phyloP scores from a whole-genome alignment of 2,797 vertebrate species.

The Mallotus villosus region DNA sequence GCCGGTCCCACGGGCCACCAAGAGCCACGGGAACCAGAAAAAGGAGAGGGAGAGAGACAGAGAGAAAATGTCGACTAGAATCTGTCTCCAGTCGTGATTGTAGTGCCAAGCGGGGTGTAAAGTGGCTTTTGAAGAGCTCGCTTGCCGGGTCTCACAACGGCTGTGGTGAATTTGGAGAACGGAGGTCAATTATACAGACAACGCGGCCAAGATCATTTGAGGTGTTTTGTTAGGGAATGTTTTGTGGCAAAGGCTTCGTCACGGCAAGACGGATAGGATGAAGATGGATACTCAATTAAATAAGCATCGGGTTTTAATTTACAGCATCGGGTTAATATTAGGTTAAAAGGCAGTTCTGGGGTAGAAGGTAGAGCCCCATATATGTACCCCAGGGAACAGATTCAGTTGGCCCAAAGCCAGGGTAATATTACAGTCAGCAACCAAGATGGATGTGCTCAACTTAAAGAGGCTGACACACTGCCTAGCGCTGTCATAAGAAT shows the following conservation, averaged over 20 bases:
- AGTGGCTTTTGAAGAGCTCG: background rate
- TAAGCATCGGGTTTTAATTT: too few species aligned
- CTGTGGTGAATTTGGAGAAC: too few species aligned
- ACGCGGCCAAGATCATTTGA: too few species aligned
- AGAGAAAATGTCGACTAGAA: slow-evolving; percentile 63
- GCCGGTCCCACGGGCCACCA: slow-evolving; percentile 63
- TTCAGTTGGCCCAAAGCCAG: slow-evolving; percentile 65
- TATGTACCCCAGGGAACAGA: slow-evolving; percentile 18
- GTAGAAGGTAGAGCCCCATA: too few species aligned
- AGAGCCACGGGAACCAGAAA: slow-evolving; percentile 33
- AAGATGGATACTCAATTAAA: too few species aligned
- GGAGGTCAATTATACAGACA: too few species aligned
- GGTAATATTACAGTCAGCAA: slow-evolving; percentile 71
- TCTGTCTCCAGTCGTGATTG: slow-evolving; percentile 57
- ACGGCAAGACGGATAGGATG: too few species aligned
- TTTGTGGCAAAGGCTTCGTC: too few species aligned
- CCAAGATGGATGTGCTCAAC: slow-evolving; percentile 77
- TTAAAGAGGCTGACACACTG: slow-evolving; percentile 76
- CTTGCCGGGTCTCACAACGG: too few species aligned
- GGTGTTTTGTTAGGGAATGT: too few species aligned
- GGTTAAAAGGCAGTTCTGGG: too few species aligned
- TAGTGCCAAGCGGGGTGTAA: slow-evolving; percentile 28
- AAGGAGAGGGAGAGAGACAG: slow-evolving; percentile 28
- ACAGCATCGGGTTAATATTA: too few species aligned
- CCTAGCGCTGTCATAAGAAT: slow-evolving; percentile 72